Evolutionary conservation across 2,113 vertebrate genomes (phyloP).

Genomic region (Pitta sordida): DNA sequence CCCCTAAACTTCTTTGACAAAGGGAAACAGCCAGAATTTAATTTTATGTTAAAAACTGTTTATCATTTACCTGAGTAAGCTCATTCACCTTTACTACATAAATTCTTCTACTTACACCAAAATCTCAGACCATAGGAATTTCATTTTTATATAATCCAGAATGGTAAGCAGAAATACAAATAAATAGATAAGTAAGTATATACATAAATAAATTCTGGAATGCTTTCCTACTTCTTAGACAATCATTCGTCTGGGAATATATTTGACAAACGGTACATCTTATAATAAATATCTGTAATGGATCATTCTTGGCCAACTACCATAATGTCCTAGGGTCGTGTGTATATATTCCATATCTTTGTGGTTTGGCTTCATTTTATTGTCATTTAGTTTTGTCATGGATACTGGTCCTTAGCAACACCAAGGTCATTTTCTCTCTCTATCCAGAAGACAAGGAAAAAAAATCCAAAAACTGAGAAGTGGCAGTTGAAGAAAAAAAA

Average conservation of each 20-base stretch:
- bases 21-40: neutral
- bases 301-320: neutral
- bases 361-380: no score
- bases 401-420: no score
- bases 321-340: no score
- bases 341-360: no score
- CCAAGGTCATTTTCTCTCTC: no score
- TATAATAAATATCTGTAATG: neutral
- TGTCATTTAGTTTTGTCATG: no score
- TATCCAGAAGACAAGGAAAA: no score
- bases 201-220: neutral
- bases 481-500: no score
- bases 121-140: neutral
- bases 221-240: neutral
- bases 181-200: neutral
- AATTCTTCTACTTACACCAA: neutral
- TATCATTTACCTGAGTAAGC: neutral
- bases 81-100: neutral
- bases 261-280: neutral
- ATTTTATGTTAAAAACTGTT: neutral
- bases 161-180: neutral
- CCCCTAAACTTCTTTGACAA: neutral
- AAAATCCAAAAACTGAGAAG: no score
- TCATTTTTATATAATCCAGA: neutral
- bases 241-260: neutral